These are phyloP conservation scores for Vespertilio murinus DNA, from an alignment of 2,797 vertebrate genomes.

Conservation along the genomic window DNA sequence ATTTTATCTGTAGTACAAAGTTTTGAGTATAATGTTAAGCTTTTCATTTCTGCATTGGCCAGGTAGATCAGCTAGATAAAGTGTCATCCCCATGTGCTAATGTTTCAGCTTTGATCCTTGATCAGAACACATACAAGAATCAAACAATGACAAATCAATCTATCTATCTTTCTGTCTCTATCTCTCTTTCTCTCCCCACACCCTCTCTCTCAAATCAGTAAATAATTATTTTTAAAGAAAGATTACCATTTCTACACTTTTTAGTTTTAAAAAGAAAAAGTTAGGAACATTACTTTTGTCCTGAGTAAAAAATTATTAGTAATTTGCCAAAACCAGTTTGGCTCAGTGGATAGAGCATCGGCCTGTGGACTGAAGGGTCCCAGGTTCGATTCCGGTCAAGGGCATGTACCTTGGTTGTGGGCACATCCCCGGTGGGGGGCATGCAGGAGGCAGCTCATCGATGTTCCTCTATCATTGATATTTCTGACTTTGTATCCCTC, in stretches of 20 bases:
- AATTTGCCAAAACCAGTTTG: no score
- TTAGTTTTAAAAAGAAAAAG: neutral
- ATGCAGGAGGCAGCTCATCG: no score
- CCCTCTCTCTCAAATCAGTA: neutral
- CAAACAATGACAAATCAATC: neutral
- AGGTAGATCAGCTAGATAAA: neutral
- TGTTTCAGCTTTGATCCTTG: neutral
- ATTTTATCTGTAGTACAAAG: neutral
- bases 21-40: conserved; percentile 12
- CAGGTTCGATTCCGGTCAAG: no score
- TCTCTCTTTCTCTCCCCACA: neutral
- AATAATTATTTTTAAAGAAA: neutral
- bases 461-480: no score
- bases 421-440: no score
- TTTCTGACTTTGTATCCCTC: no score
- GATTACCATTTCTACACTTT: neutral
- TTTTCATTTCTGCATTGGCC: neutral
- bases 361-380: no score
- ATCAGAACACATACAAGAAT: neutral
- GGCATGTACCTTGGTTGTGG: no score
- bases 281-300: conserved; percentile 15
- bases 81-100: neutral
- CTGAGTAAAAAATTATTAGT: neutral
- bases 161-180: neutral
- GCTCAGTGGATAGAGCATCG: no score